Conservation (phyloP, 2,888 invertebrate genomes). For the Anoncus sp. region DNA sequence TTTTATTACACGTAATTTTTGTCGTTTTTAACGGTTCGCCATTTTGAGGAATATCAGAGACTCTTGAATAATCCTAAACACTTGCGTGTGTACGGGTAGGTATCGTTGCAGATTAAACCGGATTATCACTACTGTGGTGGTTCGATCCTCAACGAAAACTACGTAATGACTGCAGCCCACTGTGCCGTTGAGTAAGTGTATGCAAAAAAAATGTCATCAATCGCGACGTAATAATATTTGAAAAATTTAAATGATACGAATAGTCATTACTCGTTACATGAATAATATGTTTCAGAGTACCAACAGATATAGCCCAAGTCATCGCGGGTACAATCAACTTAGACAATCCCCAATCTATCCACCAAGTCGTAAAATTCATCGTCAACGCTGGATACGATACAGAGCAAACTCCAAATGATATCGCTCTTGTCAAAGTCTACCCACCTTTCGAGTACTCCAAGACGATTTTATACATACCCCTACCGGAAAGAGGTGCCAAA, state of each 20-base stretch:
- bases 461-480: constrained; percentile 81
- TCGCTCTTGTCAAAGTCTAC: constrained; percentile 72
- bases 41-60: no score
- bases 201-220: background rate
- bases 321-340: constrained; percentile 69
- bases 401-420: constrained; percentile 70
- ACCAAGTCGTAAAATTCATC: constrained; percentile 60
- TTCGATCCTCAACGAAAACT: constrained; percentile 66
- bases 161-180: constrained; percentile 75
- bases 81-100: constrained; percentile 51
- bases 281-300: background rate
- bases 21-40: no score
- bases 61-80: no score
- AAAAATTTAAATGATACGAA: background rate
- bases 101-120: constrained; percentile 66
- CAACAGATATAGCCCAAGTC: constrained; percentile 38
- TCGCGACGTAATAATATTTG: background rate
- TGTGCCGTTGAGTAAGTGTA: constrained; percentile 66
- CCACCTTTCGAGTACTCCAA: constrained; percentile 82
- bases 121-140: constrained; percentile 73
- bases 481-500: constrained; percentile 79
- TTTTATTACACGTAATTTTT: no score
- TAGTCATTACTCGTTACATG: background rate
- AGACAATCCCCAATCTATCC: constrained; percentile 34
- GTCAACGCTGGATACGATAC: constrained; percentile 30